Evolutionary conservation across 1,140 invertebrate genomes (phyloP), one percentile per base, ranked within the genome.

Genomic region (Drosophila murphyi): DNA sequence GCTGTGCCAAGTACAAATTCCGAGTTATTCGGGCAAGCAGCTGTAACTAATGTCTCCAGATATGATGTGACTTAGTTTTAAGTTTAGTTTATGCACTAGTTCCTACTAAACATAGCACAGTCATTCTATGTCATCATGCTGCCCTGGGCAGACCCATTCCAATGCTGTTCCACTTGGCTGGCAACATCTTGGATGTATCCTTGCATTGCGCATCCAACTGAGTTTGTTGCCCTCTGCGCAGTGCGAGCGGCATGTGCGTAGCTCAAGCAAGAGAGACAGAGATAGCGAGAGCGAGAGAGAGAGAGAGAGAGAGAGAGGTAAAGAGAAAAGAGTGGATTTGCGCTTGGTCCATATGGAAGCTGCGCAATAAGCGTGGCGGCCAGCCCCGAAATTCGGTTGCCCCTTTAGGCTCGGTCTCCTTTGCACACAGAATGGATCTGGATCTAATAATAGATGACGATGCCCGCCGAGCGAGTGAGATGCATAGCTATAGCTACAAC

Each of bases 341-440:
- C 45, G 39, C 37, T 34, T 55, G 64, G 57, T 70, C 62, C 59
- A 80, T 80, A 48, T 71, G 83, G 82, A 87, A 65, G 82, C 82
- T 87, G 82, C 82, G 82, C 76, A 87, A 83, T 87, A 85, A 85
- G 82, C 80, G 82, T 85, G 82, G 68, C 81, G 73, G 69, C 77
- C 80, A 78, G 50, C 43, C 3, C 12, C 59, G 57, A 70, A 59
- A 28, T 52, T 34, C 39, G 7, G 34, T 45, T 45, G 20, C 52
- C 68, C 55, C 59, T 34, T 51, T 55, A 35, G 51, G 43, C 59
- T 6, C 48, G 8, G 43, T 20, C 48, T 61, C 64, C 55, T 69
- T 62, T 56, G 34, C 37, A 39, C 34, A 34, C 45, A 43, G 12
- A 57, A 43, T 56, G 32, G 52, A 34, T 56, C 59, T 64, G 47